Evolutionary conservation across 64 coral and sea anemone species (phyloP).

Genomic region (Catalaphyllia jardinei): DNA sequence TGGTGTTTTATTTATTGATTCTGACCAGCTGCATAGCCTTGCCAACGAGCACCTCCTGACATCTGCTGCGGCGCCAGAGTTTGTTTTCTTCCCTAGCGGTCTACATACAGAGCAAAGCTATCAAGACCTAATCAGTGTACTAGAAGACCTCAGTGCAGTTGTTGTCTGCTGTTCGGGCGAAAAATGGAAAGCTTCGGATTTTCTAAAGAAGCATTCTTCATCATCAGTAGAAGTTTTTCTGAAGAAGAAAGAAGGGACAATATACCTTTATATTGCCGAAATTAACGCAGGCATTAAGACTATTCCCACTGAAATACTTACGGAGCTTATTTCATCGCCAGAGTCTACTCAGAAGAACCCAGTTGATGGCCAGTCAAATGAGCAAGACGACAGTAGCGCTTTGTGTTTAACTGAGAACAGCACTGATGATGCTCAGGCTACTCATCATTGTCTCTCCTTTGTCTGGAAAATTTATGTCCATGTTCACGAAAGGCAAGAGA

Average conservation of each 20-base stretch:
- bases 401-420: background rate
- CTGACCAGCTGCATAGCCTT: background rate
- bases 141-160: background rate
- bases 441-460: background rate
- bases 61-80: background rate
- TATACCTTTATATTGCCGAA: background rate
- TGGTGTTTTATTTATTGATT: background rate
- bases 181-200: conserved; percentile 9
- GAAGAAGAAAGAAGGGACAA: background rate
- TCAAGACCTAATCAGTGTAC: background rate
- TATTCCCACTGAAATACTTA: background rate
- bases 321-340: background rate
- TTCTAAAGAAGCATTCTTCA: background rate
- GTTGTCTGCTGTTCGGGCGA: background rate
- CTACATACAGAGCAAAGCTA: background rate
- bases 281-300: background rate
- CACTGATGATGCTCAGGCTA: background rate
- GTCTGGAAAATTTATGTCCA: background rate
- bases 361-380: background rate
- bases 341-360: background rate
- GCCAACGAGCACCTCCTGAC: background rate
- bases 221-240: background rate
- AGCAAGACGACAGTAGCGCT: background rate
- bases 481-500: background rate
- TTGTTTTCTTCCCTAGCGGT: conserved; percentile 7